Evolutionary conservation across 2,797 vertebrate species (phyloP).

Genomic region (Limnodromus scolopaceus): DNA sequence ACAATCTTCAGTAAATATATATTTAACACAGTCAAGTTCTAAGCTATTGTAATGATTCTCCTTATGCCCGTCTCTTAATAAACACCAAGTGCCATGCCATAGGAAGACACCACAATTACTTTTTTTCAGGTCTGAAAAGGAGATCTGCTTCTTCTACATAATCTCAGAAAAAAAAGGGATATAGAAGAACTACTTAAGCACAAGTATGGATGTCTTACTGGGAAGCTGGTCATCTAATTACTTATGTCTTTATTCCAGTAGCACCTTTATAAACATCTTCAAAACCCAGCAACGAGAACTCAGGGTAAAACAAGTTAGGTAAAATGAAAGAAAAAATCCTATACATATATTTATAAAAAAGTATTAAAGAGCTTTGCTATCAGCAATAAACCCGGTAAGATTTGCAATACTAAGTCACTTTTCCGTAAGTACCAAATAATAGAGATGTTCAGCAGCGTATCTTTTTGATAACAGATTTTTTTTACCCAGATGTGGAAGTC

Average conservation of each 20-base stretch:
- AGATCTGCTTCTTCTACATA: neutral
- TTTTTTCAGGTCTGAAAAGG: neutral
- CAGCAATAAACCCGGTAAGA: neutral
- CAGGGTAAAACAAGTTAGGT: neutral
- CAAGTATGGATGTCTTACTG: neutral
- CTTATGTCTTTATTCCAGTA: fast-evolving
- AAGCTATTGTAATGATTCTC: neutral
- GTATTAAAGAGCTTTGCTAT: neutral
- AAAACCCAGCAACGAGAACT: neutral
- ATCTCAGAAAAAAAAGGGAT: neutral
- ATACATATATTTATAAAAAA: fast-evolving
- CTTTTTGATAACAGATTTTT: neutral
- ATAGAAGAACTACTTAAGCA: neutral
- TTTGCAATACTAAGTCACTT: neutral
- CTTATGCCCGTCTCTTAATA: neutral
- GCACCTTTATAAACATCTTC: neutral
- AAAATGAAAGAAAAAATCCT: neutral
- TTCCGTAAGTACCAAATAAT: neutral
- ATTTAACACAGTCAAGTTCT: neutral
- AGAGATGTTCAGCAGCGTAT: neutral
- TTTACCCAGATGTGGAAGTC: neutral
- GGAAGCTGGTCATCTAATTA: neutral
- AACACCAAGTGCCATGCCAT: neutral
- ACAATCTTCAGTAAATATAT: neutral
- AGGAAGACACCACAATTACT: neutral